A percentile compares a stretch with the other conserved stretches of the same genome.
phyloP scores from a whole-genome alignment of 2,888 invertebrate species.

The Sinotaia quadrata region DNA sequence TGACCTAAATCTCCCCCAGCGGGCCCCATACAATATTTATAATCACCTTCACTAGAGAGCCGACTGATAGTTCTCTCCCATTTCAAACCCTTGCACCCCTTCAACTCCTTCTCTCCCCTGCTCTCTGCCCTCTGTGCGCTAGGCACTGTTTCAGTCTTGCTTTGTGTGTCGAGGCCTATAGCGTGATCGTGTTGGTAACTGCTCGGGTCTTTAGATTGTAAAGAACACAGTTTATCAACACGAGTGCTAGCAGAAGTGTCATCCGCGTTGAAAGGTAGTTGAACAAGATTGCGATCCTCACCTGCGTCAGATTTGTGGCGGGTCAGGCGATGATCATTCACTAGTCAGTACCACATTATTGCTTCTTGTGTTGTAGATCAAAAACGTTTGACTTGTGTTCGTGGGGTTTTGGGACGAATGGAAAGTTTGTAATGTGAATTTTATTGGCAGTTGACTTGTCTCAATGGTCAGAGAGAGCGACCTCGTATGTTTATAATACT shows the following conservation, averaged over 20 bases:
- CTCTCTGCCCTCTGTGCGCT: not conserved
- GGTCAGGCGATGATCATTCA: too few relatives aligned
- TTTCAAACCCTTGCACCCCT: not conserved
- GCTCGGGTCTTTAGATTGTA: slow-evolving; percentile 16
- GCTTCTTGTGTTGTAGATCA: too few relatives aligned
- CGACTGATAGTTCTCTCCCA: slow-evolving; percentile 21
- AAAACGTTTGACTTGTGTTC: too few relatives aligned
- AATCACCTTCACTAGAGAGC: slow-evolving; percentile 25
- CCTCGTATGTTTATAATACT: too few relatives aligned
- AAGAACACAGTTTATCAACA: slow-evolving; percentile 20
- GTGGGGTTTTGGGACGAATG: too few relatives aligned
- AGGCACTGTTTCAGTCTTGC: not conserved
- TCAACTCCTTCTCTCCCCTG: not conserved
- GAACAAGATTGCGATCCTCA: slow-evolving; percentile 8
- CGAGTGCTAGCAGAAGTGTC: slow-evolving; percentile 12
- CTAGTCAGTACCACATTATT: too few relatives aligned
- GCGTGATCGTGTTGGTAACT: slow-evolving; percentile 9
- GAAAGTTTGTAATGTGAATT: too few relatives aligned
- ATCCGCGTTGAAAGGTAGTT: slow-evolving; percentile 13
- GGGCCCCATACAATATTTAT: slow-evolving; percentile 31
- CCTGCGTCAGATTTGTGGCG: not conserved
- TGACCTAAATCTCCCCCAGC: slow-evolving; percentile 27
- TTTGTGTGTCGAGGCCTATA: slow-evolving; percentile 11
- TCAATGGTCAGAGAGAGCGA: too few relatives aligned
- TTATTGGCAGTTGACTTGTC: too few relatives aligned